Base-by-base conservation (phyloP, 2,113 vertebrate species). In the Lamprotornis superbus region DNA sequence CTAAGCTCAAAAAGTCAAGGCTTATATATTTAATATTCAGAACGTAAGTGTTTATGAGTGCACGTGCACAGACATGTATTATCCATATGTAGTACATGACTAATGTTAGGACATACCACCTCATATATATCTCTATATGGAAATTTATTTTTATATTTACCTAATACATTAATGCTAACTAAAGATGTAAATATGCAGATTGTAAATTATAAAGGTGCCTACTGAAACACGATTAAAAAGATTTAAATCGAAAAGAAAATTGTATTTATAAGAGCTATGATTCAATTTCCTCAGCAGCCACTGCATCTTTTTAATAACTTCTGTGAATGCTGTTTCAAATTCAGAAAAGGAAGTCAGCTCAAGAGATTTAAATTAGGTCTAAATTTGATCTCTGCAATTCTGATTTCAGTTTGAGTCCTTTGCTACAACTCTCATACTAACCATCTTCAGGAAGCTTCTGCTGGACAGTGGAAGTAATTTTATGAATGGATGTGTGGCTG, bases 351-450 rank as follows among this genome's bases (percentile, higher is more conserved):
- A 92, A 81, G 74, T 88, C 60, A 77, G 10, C 55, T 89, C 33
- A 50, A 57, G 75, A 85, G 88, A 69, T 93, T 96, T 90, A 93
- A 88, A 86, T 86, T 33, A 81, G 10, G 2, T 90, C 16, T 92
- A 61, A 74, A 80, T 67, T 55, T 61, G 42, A 69, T 73, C 25
- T 92, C 64, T 77, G 42, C 12, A 80, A 12, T 79, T 94, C 46
- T 88, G 46, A 42, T 77, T 92, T 93, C 85, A 61, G 9, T 61
- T 33, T 88, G 55, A 77, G 68, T 86, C 23, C 30, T 85, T 74
- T 15, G 27, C 47, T 80, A 20, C 53, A 52, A 5, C 10, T 55
- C 11, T 85, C 1, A 0, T 46, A 44, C 8, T 49, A 88, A 16
- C 2, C 5, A 83, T 37, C 4, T 15, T 67, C 18, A 35, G n/a